These are phyloP conservation scores for Semnornis frantzii DNA, from an alignment of 2,113 vertebrate genomes.

Conservation along the genomic window DNA sequence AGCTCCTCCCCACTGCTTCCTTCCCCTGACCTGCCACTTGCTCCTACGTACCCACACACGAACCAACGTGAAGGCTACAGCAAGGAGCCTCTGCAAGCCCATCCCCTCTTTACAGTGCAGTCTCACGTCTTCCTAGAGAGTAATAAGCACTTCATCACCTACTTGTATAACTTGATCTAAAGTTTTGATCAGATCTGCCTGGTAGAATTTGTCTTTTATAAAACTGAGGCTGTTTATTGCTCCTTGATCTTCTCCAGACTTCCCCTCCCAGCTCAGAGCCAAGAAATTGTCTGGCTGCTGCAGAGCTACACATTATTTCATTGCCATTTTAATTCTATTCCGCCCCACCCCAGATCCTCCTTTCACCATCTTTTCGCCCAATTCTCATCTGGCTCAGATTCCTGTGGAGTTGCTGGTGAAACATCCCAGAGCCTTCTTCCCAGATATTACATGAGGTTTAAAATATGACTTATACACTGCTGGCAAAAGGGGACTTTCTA, in stretches of 20 bases:
- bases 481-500: background rate
- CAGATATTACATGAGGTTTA: background rate
- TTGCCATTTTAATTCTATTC: background rate
- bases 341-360: background rate
- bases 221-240: conserved; percentile 26
- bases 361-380: background rate
- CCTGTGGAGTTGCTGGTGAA: background rate
- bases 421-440: background rate
- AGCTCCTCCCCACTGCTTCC: background rate
- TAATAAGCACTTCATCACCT: background rate
- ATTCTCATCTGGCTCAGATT: background rate
- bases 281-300: background rate
- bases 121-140: background rate
- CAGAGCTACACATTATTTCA: background rate
- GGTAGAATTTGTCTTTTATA: background rate
- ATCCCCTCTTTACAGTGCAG: background rate
- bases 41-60: background rate
- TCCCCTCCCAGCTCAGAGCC: conserved; percentile 4
- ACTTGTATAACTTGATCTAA: conserved; percentile 9
- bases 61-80: background rate
- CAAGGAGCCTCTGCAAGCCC: background rate
- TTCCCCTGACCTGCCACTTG: background rate
- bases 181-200: conserved; percentile 33
- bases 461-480: background rate
- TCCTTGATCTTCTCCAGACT: conserved; percentile 53